These are phyloP conservation scores for Argopecten irradians DNA, from an alignment of 1,140 invertebrate genomes.

Conservation along the genomic window DNA sequence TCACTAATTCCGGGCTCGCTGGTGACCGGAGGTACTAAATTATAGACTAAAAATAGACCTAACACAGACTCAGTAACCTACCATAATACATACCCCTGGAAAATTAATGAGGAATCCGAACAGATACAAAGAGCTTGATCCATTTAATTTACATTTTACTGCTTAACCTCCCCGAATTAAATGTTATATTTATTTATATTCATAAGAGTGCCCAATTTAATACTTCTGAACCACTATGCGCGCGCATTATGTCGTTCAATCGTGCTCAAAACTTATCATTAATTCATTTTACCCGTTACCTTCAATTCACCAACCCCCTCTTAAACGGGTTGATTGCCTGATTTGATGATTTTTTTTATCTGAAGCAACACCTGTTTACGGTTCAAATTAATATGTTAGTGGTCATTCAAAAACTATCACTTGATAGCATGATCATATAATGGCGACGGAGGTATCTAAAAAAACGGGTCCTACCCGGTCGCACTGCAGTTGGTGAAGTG, in stretches of 20 bases:
- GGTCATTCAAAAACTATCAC: too few species aligned
- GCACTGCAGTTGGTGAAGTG: too few species aligned
- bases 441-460: too few species aligned
- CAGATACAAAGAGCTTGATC: background rate
- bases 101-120: background rate
- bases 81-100: background rate
- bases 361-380: too few species aligned
- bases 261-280: background rate
- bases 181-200: background rate
- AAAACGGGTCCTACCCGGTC: too few species aligned
- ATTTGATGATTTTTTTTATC: background rate
- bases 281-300: background rate
- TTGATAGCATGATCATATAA: too few species aligned
- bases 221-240: background rate
- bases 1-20: background rate
- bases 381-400: too few species aligned
- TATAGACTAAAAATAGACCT: background rate
- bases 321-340: background rate
- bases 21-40: background rate
- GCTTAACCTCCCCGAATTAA: background rate
- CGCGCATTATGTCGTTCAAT: background rate
- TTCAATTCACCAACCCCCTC: too few species aligned
- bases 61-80: background rate
- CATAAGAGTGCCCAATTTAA: background rate
- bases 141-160: background rate